Evolutionary conservation across 2,113 vertebrate species (phyloP).

Genomic region (Bubalus kerabau): DNA sequence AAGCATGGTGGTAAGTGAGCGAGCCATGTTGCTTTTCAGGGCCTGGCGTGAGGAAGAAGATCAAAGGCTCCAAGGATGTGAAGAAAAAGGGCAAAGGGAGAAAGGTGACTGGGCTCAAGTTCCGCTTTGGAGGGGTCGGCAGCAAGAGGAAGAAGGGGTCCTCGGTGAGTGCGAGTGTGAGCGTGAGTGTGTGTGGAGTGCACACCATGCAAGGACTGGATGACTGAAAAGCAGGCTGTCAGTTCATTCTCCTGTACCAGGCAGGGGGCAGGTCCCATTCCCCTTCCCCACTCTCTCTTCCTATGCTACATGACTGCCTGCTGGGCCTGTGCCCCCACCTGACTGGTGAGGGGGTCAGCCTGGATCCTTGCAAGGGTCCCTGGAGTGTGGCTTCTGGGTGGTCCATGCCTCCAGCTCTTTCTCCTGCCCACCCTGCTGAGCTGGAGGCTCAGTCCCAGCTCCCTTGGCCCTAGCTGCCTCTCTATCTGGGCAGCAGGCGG

Average conservation of each 20-base stretch:
- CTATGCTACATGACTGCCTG: too few species aligned
- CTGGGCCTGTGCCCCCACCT: not conserved
- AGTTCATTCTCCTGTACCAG: not conserved
- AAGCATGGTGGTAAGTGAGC: fast-evolving
- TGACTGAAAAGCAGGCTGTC: not conserved
- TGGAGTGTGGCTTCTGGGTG: not conserved
- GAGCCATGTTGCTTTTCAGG: constrained; percentile 76
- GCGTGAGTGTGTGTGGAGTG: fast-evolving
- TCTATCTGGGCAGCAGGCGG: not conserved
- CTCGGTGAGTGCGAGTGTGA: constrained; percentile 82
- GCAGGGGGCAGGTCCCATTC: not conserved
- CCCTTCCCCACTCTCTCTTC: too few species aligned
- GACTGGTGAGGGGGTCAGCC: not conserved
- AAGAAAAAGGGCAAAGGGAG: constrained; percentile 96
- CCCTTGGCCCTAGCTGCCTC: not conserved
- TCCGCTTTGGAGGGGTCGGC: constrained; percentile 89
- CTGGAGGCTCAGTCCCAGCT: not conserved
- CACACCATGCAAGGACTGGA: not conserved
- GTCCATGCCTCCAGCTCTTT: not conserved
- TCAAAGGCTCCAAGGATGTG: constrained; percentile 87
- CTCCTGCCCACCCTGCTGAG: not conserved
- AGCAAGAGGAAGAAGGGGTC: constrained; percentile 96
- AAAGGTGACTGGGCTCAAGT: constrained; percentile 87
- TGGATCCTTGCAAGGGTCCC: not conserved
- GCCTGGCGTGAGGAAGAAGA: constrained; percentile 92